Evolutionary conservation across 35 echinoderm and acorn worm species (phyloP).

Genomic region (Acanthaster planci): DNA sequence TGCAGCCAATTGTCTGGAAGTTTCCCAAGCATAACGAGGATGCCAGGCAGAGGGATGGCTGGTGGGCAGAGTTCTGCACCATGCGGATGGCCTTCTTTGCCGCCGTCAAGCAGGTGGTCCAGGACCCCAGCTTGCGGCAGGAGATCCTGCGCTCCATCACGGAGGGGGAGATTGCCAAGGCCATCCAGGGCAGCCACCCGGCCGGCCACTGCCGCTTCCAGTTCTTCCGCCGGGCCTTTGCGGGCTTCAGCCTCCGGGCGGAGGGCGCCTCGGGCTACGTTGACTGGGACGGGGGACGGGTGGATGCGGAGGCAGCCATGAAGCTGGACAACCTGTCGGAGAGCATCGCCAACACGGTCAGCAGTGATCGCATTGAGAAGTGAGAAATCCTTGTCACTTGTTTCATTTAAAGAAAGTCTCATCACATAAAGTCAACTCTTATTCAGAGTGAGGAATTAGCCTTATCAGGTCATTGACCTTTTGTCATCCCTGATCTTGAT

Average conservation of each 20-base stretch:
- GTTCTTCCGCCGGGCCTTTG: constrained; percentile 54
- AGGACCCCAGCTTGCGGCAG: constrained; percentile 42
- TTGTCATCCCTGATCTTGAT: too few species aligned
- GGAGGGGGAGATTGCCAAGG: constrained; percentile 82
- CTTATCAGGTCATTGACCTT: too few species aligned
- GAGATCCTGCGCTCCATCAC: constrained; percentile 81
- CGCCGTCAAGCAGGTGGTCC: constrained; percentile 32
- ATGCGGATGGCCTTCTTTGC: constrained; percentile 57
- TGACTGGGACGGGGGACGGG: constrained; percentile 35
- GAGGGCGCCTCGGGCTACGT: constrained; percentile 31
- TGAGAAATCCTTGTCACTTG: neutral
- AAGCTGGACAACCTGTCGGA: constrained; percentile 62
- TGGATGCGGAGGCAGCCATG: constrained; percentile 47
- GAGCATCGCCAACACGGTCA: constrained; percentile 25
- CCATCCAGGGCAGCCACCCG: constrained; percentile 39
- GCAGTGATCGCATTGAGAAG: constrained; percentile 47
- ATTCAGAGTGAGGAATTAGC: too few species aligned
- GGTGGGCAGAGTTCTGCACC: constrained; percentile 53
- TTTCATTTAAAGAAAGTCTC: too few species aligned
- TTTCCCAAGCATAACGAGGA: constrained; percentile 19
- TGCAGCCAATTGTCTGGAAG: constrained; percentile 55
- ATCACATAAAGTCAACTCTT: too few species aligned
- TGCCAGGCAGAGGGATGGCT: constrained; percentile 32
- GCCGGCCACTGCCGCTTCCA: constrained; percentile 38
- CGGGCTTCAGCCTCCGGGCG: constrained; percentile 29